Base-by-base conservation (phyloP, 1,140 invertebrate species). In the Schlechtendalia chinensis region DNA sequence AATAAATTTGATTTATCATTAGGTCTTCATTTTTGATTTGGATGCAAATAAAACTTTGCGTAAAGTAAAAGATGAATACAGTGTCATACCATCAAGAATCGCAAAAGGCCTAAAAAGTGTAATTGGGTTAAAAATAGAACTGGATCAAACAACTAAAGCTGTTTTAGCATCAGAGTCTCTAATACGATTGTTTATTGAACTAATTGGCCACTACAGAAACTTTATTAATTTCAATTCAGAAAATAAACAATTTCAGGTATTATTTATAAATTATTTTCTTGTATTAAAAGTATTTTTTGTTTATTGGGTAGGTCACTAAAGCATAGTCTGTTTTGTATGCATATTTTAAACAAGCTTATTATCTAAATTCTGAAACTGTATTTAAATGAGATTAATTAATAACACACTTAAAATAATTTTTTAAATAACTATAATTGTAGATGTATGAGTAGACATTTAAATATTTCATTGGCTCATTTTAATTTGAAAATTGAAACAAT, bases 151-250 rank as follows among this genome's bases (percentile, higher is more conserved):
- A 83, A 87, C 86, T 5, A 85, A 89, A n/a, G 91, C 91, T 84
- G 86, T 90, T 81, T 86, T 91, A 82, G 87, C 91, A 45, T 89
- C 89, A 14, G 91, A 93, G 85, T 90, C 90, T 19, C 90, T 92
- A 84, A 84, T 92, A 14, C 85, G 90, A 29, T 87, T 91, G 80
- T 93, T 92, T 87, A 88, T 92, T 5, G 89, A 91, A 84, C 86
- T 88, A 50, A 86, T 91, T 54, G 90, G 90, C 14, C 89, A 91
- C 85, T 91, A 89, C 83, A 86, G 86, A 65, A 85, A 88, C 71
- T 87, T 87, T 83, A 86, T 91, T 45, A 82, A 84, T 22, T 84
- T 86, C 6, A 86, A 88, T 84, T 61, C 74, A 58, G 50, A 86
- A 14, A 84, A 85, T 54, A 86, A 84, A 82, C 82, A 86, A 85